Percentiles rank a stretch among this genome's conserved stretches.
These are phyloP conservation scores for Microplitis mediator DNA, from an alignment of 1,140 invertebrate species.

Conservation along the genomic window DNA sequence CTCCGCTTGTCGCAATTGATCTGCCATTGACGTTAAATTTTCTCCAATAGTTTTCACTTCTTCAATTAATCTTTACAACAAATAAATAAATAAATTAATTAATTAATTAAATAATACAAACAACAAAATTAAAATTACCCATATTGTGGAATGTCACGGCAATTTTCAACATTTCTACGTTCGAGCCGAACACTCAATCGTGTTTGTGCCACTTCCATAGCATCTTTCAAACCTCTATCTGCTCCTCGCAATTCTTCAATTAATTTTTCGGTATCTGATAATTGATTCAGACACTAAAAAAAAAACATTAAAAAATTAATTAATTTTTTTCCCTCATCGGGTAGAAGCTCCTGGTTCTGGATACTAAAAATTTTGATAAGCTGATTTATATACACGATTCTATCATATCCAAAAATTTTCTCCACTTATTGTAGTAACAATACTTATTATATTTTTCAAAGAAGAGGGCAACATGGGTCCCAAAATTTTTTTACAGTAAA, in stretches of 20 bases:
- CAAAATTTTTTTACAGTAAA: too few relatives aligned
- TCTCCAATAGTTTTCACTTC: conserved; percentile 74
- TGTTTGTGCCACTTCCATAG: conserved; percentile 80
- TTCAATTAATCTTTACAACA: conserved; percentile 66
- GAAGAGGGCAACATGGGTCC: too few relatives aligned
- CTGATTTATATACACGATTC: too few relatives aligned
- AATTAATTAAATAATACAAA: background rate
- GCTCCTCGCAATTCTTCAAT: conserved; percentile 68
- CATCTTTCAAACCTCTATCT: conserved; percentile 70
- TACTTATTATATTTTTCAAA: too few relatives aligned
- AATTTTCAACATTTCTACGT: conserved; percentile 73
- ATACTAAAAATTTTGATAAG: too few relatives aligned
- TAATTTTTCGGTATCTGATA: conserved; percentile 74
- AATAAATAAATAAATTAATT: background rate
- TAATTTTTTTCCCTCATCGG: background rate
- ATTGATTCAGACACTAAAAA: conserved; percentile 66
- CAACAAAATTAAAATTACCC: conserved; percentile 52
- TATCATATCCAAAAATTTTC: too few relatives aligned
- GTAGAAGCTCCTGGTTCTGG: too few relatives aligned
- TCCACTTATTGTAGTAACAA: too few relatives aligned
- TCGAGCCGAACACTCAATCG: conserved; percentile 72
- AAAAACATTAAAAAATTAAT: conserved; percentile 22
- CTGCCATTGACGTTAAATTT: conserved; percentile 67
- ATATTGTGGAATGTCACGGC: conserved; percentile 72
- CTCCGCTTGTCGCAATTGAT: conserved; percentile 68